Conservation (phyloP, 2,888 invertebrate genomes). For the Hoplodrina blanda region DNA sequence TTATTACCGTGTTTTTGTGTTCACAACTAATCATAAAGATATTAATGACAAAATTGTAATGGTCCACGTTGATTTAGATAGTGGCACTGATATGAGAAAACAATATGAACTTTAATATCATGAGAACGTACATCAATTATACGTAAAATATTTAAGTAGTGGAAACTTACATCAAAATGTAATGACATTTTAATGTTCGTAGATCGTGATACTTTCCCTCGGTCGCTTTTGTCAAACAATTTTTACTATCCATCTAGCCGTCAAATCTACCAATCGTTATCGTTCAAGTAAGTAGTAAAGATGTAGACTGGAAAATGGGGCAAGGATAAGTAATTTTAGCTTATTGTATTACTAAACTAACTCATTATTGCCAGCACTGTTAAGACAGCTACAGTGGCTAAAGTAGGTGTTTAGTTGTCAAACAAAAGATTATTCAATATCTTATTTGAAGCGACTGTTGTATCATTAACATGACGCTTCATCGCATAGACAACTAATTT, state of each 20-base stretch:
- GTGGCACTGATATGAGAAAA: slow-evolving; percentile 41
- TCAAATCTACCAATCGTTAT: slow-evolving; percentile 23
- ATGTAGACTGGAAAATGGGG: slow-evolving; percentile 63
- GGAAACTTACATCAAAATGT: slow-evolving; percentile 45
- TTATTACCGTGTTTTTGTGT: slow-evolving; percentile 33
- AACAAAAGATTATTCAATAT: slow-evolving; percentile 81
- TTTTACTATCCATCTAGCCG: slow-evolving; percentile 19
- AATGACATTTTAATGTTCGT: slow-evolving; percentile 62
- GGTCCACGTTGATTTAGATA: slow-evolving; percentile 27
- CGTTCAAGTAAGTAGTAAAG: slow-evolving; percentile 10
- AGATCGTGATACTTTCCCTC: slow-evolving; percentile 37
- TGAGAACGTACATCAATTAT: slow-evolving; percentile 55
- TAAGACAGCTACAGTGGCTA: slow-evolving; percentile 31
- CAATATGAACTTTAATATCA: slow-evolving; percentile 50
- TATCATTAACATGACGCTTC: slow-evolving; percentile 72
- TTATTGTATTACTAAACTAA: slow-evolving; percentile 71
- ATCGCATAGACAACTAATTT: slow-evolving; percentile 30
- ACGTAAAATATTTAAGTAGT: slow-evolving; percentile 31
- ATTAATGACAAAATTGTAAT: slow-evolving; percentile 36
- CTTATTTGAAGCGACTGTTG: slow-evolving; percentile 67
- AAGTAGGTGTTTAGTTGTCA: slow-evolving; percentile 65
- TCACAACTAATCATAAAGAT: slow-evolving; percentile 22
- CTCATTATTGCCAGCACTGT: slow-evolving; percentile 72
- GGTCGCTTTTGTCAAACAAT: slow-evolving; percentile 34
- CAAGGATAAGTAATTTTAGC: slow-evolving; percentile 77